These are phyloP conservation scores for Leucophenga varia DNA, from an alignment of 1,140 invertebrate genomes.

Conservation along the genomic window DNA sequence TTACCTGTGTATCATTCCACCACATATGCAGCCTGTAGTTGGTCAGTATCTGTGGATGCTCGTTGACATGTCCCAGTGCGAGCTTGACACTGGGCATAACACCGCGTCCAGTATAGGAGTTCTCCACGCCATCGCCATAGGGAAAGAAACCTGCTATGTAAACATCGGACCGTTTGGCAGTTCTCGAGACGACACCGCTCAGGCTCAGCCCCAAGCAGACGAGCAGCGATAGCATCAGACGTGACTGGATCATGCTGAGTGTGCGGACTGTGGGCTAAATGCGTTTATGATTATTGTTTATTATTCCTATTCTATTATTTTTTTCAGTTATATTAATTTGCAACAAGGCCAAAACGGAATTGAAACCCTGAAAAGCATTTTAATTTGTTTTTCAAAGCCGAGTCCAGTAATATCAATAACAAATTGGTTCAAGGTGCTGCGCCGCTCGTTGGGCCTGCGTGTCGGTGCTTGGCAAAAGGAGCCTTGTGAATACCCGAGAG, in stretches of 20 bases:
- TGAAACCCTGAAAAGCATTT: neutral
- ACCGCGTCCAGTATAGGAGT: constrained; percentile 75
- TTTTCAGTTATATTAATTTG: too few relatives aligned
- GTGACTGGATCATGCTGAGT: constrained; percentile 24
- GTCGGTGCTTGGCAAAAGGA: neutral
- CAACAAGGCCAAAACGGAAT: constrained; percentile 1
- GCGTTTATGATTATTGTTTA: too few relatives aligned
- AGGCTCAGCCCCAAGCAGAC: constrained; percentile 7
- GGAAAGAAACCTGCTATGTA: constrained; percentile 93
- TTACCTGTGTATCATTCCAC: constrained; percentile 94
- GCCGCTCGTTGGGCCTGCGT: constrained; percentile 2
- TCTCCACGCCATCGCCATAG: constrained; percentile 74
- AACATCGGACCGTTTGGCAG: constrained; percentile 63
- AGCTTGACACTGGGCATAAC: constrained; percentile 92
- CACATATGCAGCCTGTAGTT: constrained; percentile 90
- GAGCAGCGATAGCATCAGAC: neutral
- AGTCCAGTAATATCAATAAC: constrained; percentile 2
- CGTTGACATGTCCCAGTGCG: constrained; percentile 90
- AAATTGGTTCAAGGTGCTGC: constrained; percentile 18
- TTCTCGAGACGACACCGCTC: too few relatives aligned
- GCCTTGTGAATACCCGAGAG: neutral
- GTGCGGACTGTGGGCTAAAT: constrained; percentile 20
- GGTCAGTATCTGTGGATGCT: constrained; percentile 76
- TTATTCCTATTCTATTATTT: too few relatives aligned
- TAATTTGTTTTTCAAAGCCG: constrained; percentile 10